Percentiles rank a stretch among this genome's conserved stretches.
phyloP scores from a whole-genome alignment of 1,140 invertebrate species.

The Cyclargus thomasi region DNA sequence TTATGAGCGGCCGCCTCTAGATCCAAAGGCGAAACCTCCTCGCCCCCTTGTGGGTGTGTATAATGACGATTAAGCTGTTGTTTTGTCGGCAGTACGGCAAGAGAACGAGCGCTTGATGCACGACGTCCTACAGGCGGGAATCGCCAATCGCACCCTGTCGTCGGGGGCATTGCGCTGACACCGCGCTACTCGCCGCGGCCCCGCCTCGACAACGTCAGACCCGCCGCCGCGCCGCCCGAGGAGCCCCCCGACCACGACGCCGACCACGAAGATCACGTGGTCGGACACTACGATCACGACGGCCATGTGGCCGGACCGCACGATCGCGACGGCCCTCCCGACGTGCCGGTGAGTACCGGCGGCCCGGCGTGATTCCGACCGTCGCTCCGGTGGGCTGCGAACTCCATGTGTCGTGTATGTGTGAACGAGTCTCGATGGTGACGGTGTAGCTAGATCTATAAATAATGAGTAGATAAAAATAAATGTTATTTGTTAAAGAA shows the following conservation, averaged over 20 bases:
- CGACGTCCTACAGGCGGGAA: constrained; percentile 68
- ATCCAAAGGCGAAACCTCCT: background rate
- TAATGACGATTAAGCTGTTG: constrained; percentile 37
- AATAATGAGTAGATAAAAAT: constrained; percentile 16
- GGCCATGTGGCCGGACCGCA: constrained; percentile 24
- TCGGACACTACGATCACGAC: constrained; percentile 21
- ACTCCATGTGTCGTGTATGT: constrained; percentile 14
- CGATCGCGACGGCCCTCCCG: constrained; percentile 21
- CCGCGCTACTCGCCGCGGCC: constrained; percentile 68
- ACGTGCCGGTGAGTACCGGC: constrained; percentile 38
- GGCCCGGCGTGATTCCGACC: constrained; percentile 44
- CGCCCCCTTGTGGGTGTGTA: background rate
- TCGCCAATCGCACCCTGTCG: constrained; percentile 73
- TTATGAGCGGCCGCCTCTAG: background rate
- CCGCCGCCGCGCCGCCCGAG: constrained; percentile 62
- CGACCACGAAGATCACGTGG: constrained; percentile 28
- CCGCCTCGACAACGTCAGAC: constrained; percentile 59
- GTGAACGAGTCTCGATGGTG: constrained; percentile 11
- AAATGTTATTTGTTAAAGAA: constrained; percentile 17
- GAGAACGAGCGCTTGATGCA: constrained; percentile 73
- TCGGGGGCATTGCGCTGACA: constrained; percentile 68
- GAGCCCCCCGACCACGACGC: constrained; percentile 44
- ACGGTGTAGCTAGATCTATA: constrained; percentile 13
- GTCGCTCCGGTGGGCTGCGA: constrained; percentile 16
- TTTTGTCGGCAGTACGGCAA: constrained; percentile 67